phyloP scores from a whole-genome alignment of 2,113 vertebrate species.

The Oxygymnocypris stewartii region DNA sequence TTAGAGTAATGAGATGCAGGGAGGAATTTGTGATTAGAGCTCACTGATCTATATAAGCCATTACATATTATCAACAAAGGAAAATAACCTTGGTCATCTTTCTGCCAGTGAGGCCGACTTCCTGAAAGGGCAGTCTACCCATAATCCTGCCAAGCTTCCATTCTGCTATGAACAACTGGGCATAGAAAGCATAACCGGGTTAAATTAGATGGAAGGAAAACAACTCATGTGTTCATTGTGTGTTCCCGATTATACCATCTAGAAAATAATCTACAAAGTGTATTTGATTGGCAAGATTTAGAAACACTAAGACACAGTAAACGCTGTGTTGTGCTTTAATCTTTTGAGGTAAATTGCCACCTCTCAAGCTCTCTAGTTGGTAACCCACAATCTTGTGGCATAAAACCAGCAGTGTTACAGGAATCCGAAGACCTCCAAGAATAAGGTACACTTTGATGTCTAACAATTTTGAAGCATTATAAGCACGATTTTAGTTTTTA shows the following conservation, averaged over 20 bases:
- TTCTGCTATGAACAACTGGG: constrained; percentile 26
- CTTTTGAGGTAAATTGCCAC: constrained; percentile 24
- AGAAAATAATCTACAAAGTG: not conserved
- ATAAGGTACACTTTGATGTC: not conserved
- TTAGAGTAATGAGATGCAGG: constrained; percentile 48
- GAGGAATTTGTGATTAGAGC: constrained; percentile 43
- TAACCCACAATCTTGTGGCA: constrained; percentile 44
- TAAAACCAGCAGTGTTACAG: constrained; percentile 46
- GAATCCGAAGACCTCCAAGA: not conserved
- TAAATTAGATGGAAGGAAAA: constrained; percentile 7
- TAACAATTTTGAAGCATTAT: not conserved
- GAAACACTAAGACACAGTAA: not conserved
- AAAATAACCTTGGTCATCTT: constrained; percentile 42
- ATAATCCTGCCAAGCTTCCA: constrained; percentile 41
- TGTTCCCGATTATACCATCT: not conserved
- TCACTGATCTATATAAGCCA: constrained; percentile 50
- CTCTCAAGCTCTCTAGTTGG: constrained; percentile 41
- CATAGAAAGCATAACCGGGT: not conserved
- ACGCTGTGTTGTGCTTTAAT: constrained; percentile 30
- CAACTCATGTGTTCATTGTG: not conserved
- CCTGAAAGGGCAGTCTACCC: constrained; percentile 36
- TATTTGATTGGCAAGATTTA: not conserved
- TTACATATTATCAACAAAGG: constrained; percentile 45
- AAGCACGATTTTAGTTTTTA: not conserved
- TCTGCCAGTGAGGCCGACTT: not conserved